These are phyloP conservation scores for Hyposmocoma kahamanoa DNA, from an alignment of 1,140 invertebrate genomes.

Conservation along the genomic window DNA sequence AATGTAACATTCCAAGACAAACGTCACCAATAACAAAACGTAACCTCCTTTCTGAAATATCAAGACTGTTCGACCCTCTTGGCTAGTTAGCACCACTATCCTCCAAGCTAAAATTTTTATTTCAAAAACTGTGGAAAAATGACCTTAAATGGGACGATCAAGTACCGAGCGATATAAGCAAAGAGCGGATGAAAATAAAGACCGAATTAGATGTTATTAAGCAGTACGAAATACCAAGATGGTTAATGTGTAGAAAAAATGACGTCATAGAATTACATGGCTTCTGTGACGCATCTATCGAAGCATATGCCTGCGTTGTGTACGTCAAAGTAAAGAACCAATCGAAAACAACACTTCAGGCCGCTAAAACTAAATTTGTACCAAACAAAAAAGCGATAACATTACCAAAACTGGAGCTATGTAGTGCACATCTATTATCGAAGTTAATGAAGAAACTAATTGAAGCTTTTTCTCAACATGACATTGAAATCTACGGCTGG, in stretches of 20 bases:
- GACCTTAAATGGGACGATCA: conserved; percentile 45
- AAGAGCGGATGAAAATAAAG: conserved; percentile 21
- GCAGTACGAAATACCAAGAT: conserved; percentile 10
- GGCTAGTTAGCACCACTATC: conserved; percentile 42
- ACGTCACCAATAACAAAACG: conserved; percentile 20
- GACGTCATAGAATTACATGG: conserved; percentile 17
- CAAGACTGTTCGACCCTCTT: no score
- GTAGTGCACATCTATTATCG: conserved; percentile 46
- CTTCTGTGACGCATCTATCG: conserved; percentile 13
- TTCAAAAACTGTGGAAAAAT: conserved; percentile 38
- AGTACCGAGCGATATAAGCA: conserved; percentile 21
- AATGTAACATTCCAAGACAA: background rate
- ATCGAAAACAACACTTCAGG: conserved; percentile 17
- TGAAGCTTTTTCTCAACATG: conserved; percentile 7
- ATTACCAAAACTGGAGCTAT: conserved; percentile 64
- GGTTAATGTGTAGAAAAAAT: conserved; percentile 3
- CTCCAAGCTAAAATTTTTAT: conserved; percentile 45
- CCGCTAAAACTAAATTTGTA: conserved; percentile 49
- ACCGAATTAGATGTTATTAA: conserved; percentile 2
- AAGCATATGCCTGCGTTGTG: conserved; percentile 20
- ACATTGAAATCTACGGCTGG: conserved; percentile 9
- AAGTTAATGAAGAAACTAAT: conserved; percentile 28
- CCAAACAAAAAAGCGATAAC: conserved; percentile 42
- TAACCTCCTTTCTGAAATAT: conserved; percentile 25
- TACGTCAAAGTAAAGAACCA: conserved; percentile 19